Base-by-base conservation (phyloP, 2,888 invertebrate genomes). In the Phortica magna region DNA sequence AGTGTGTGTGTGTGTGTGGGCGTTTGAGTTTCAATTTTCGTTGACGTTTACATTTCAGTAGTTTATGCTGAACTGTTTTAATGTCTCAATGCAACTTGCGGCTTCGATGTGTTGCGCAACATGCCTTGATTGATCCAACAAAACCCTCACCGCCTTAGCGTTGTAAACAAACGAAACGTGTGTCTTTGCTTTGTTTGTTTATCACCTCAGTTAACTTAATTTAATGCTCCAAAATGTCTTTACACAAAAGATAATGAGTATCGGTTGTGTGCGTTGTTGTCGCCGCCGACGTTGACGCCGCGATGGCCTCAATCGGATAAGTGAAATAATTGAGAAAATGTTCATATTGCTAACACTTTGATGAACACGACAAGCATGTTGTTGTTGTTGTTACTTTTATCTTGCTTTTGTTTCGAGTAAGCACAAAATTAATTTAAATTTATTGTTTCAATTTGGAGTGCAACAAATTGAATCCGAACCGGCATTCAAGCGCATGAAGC, bases 381-480 rank as follows among this genome's bases (percentile, higher is more conserved):
- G 19, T n/a, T 43, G 17, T 19, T 7, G 17, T 43, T 42, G 19
- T n/a, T 43, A 42, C 43, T 14, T 41, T 61, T 59, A 10, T 53
- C 12, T 73, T 48, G 7, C 61, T 43, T 42, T 14, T 22, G 2
- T 53, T 48, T 22, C 1, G 67, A 67, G 5, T 41, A 17, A 39
- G 19, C 55, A 59, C 73, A 43, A 68, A 87, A 88, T 84, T 86
- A 84, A 87, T 88, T 88, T 80, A 80, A 89, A 87, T 89, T 89
- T 86, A 87, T 87, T 84, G 83, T 80, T 81, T 82, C 88, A 84
- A 88, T 86, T 86, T 86, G 83, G 88, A 86, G 84, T 81, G 85
- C 80, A 78, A 79, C 83, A 84, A 86, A 86, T 84, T 79, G 79
- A 77, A 61, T 17, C 17, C 22, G 61, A 22, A 6, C 22, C 7